Base-by-base conservation (phyloP, 92 coral and sea anemone genomes). In the Pocillopora meandrina region DNA sequence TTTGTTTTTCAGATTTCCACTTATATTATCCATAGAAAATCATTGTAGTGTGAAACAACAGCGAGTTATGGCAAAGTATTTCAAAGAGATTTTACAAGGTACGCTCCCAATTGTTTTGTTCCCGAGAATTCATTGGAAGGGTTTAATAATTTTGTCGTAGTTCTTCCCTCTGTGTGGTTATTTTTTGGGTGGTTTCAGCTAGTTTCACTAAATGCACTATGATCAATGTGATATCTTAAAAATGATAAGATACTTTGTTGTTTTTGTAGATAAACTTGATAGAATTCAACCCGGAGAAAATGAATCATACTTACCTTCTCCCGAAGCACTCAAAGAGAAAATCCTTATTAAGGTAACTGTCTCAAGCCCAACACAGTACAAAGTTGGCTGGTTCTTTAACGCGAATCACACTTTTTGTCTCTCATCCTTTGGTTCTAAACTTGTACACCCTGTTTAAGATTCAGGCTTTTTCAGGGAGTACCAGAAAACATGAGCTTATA, bases 21-120 rank as follows among this genome's bases (percentile, higher is more conserved):
- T 96, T 17, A 91, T 92, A 26, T 85, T 96, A 72, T 96, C 99
- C 64, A 91, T 96, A 75, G 99, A 96, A 79, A 96, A 96, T 73
- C 99, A 96, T 72, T 96, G 99, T 78, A 87, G 97, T 73, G 94
- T 96, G 23, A 94, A 90, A 86, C 99, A 96, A 64, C 99, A 96
- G 65, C 91, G 89, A 42, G 92, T 94, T 12, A 96, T 96, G 99
- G 99, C 99, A 61, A 91, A 92, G 63, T 81, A 94, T 87, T 84
- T 96, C 10, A 92, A 87, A 83, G 98, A 94, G 34, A 91, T 95
- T 75, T 84, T 96, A 81, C 90, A 90, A 91, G 98, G 99, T 96
- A 61, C 36, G 71, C 26, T 52, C 18, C 56, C 10, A 47, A 42
- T 42, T 42, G 0, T 42, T 7, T 42, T 42, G 52, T 42, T 42